A percentile compares a stretch with the other conserved stretches of the same genome.
Evolutionary conservation across 35 echinoderm and acorn worm species (phyloP).

Genomic region (Patiria miniata): DNA sequence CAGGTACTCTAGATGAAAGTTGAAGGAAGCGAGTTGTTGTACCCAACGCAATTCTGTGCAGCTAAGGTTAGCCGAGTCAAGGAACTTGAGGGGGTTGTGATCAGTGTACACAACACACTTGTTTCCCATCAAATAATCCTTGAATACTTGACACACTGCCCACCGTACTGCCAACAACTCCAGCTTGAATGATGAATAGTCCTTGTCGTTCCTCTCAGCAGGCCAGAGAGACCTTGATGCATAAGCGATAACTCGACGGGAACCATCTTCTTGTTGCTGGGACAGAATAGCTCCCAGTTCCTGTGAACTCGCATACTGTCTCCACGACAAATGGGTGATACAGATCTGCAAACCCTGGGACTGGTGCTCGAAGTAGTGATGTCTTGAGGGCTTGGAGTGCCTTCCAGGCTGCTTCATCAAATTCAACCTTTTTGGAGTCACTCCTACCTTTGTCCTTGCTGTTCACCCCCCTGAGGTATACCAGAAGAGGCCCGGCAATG

Average conservation of each 20-base stretch:
- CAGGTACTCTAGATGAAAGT: conserved; percentile 56
- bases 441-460: neutral
- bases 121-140: conserved; percentile 52
- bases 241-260: too few species aligned
- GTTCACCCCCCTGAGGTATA: neutral
- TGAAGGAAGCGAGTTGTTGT: too few species aligned
- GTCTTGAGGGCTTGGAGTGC: conserved; percentile 48
- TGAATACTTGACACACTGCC: conserved; percentile 74
- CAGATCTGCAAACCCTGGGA: conserved; percentile 59
- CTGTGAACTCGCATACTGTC: conserved; percentile 40
- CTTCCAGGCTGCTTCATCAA: neutral
- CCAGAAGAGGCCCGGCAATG: conserved; percentile 47
- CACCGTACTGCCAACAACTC: conserved; percentile 45
- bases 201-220: conserved; percentile 59
- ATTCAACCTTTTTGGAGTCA: neutral
- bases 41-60: conserved; percentile 63
- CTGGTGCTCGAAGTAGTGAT: conserved; percentile 5
- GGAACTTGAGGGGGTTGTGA: conserved; percentile 72
- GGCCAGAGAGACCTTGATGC: conserved; percentile 33
- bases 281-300: neutral
- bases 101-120: conserved; percentile 51
- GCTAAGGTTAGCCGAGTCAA: conserved; percentile 67
- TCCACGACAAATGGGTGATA: conserved; percentile 48
- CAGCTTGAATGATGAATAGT: conserved; percentile 60
- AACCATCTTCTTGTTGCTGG: neutral